Conservation (phyloP, 2,797 vertebrate species). For the Bufotes viridis region DNA sequence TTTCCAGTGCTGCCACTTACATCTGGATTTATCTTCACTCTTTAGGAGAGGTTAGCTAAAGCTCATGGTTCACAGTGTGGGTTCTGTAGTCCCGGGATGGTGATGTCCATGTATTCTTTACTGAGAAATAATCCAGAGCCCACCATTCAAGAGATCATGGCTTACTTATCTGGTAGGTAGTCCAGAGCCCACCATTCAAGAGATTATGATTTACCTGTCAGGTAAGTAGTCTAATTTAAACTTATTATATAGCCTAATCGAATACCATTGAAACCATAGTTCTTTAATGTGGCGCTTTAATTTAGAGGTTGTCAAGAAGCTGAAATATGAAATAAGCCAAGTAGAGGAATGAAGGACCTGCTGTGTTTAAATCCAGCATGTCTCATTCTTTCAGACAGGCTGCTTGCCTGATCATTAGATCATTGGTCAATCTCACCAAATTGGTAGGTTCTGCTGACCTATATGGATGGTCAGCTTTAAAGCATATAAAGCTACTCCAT, state of each 20-base stretch:
- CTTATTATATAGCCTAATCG: no score
- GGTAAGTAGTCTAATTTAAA: slow-evolving; percentile 70
- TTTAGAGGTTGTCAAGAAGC: not conserved
- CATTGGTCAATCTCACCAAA: no score
- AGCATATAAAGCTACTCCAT: no score
- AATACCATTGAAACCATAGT: not conserved
- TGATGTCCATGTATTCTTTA: slow-evolving; percentile 83
- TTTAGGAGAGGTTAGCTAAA: slow-evolving; percentile 84
- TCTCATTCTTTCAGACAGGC: no score
- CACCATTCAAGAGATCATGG: slow-evolving; percentile 78
- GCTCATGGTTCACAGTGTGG: slow-evolving; percentile 87
- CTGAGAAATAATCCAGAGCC: slow-evolving; percentile 84
- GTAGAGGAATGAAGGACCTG: not conserved
- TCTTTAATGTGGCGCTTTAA: no score
- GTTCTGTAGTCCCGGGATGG: slow-evolving; percentile 85
- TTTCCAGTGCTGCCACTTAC: not conserved
- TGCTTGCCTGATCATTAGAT: no score
- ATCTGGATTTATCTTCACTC: not conserved
- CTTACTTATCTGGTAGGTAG: slow-evolving; percentile 80
- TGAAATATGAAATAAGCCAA: not conserved
- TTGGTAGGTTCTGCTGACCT: no score
- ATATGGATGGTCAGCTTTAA: no score
- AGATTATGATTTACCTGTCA: slow-evolving; percentile 80
- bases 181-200: slow-evolving; percentile 77
- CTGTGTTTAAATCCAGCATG: not conserved